phyloP scores from a whole-genome alignment of 2,888 invertebrate genomes.

The Osedax fenrisi region DNA sequence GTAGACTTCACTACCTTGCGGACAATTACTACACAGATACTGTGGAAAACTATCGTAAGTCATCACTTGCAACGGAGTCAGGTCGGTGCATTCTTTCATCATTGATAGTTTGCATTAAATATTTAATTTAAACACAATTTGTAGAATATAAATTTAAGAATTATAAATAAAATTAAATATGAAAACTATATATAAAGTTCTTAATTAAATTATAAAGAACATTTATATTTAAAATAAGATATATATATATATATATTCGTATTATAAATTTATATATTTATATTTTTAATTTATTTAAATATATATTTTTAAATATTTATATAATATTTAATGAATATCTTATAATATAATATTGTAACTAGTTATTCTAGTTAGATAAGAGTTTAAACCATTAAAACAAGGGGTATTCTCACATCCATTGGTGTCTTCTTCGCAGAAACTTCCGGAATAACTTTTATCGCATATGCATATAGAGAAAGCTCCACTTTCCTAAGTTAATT shows the following conservation, averaged over 20 bases:
- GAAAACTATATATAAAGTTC: neutral
- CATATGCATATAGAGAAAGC: neutral
- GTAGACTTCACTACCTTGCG: constrained; percentile 12
- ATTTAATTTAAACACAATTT: no score
- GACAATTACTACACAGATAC: constrained; percentile 13
- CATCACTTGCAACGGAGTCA: neutral
- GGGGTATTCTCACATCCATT: constrained; percentile 13
- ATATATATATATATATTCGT: no score
- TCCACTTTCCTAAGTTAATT: neutral
- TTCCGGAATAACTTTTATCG: constrained; percentile 6
- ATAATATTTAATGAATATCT: neutral
- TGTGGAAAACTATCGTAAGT: neutral
- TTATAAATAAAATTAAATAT: neutral
- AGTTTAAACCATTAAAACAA: constrained; percentile 14
- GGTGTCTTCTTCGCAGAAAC: constrained; percentile 15
- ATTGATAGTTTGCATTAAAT: no score
- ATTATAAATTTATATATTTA: no score
- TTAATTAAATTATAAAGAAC: no score
- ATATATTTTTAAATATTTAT: neutral
- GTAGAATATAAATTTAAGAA: no score
- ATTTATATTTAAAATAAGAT: no score
- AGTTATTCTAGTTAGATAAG: neutral
- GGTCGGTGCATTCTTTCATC: neutral
- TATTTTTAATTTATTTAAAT: no score
- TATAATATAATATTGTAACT: neutral